Percentiles rank a stretch among this genome's conserved stretches.
phyloP scores from a whole-genome alignment of 2,113 vertebrate species.

The Rhinolophus sinicus region DNA sequence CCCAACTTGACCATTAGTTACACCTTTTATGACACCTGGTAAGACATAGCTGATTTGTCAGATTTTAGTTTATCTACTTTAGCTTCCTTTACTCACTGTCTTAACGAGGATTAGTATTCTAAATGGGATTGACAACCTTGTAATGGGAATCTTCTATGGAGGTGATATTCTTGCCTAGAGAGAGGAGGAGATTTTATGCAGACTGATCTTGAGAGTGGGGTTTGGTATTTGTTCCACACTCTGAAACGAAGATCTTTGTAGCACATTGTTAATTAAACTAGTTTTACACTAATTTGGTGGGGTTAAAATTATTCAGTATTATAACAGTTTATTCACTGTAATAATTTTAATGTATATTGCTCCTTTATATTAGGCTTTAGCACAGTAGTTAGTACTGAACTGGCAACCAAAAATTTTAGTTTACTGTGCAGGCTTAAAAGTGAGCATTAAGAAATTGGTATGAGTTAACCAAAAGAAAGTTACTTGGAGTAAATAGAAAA shows the following conservation, averaged over 20 bases:
- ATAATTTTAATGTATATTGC: slow-evolving; percentile 34
- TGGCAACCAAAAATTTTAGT: slow-evolving; percentile 1
- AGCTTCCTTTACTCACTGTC: background rate
- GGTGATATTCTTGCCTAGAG: background rate
- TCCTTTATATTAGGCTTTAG: background rate
- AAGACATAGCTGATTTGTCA: background rate
- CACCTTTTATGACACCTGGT: background rate
- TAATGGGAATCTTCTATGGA: background rate
- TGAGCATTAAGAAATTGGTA: slow-evolving; percentile 24
- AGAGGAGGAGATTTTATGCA: background rate
- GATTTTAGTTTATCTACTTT: background rate
- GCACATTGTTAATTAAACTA: slow-evolving; percentile 11
- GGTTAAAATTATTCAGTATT: slow-evolving; percentile 11
- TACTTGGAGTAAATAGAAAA: background rate
- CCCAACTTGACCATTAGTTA: background rate
- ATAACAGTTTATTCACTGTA: background rate
- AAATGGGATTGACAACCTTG: background rate
- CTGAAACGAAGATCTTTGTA: slow-evolving; percentile 32
- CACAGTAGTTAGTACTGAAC: background rate
- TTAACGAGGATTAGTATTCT: slow-evolving; percentile 1
- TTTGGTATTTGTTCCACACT: slow-evolving; percentile 36
- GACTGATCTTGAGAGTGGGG: background rate
- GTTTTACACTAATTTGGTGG: background rate
- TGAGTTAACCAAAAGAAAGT: slow-evolving; percentile 25
- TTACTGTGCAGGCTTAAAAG: background rate